A percentile compares a stretch with the other conserved stretches of the same genome.
phyloP scores from a whole-genome alignment of 2,888 invertebrate species.

The Reticulitermes lucifugus region DNA sequence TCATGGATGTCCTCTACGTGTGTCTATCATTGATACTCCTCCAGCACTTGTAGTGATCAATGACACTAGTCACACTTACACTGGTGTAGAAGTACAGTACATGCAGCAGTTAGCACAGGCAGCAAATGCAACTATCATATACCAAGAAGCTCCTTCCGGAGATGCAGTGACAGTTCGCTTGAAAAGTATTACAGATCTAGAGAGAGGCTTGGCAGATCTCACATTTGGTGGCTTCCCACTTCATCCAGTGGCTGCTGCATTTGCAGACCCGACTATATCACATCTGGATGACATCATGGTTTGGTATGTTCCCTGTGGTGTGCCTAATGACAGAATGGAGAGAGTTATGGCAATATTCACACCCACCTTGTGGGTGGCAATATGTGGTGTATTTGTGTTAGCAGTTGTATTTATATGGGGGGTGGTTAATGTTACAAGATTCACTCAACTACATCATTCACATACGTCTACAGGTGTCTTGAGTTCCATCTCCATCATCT shows the following conservation, averaged over 20 bases:
- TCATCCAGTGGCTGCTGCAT: background rate
- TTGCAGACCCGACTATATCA: background rate
- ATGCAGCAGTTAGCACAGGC: background rate
- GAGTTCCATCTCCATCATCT: background rate
- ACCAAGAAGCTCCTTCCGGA: background rate
- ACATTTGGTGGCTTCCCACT: background rate
- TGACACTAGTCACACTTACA: background rate
- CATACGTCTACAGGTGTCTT: background rate
- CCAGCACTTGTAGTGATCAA: background rate
- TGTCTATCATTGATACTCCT: background rate
- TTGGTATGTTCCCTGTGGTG: background rate
- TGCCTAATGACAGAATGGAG: background rate
- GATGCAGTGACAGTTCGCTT: background rate
- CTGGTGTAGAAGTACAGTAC: background rate
- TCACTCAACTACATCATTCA: background rate
- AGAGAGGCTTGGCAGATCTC: background rate
- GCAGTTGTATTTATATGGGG: background rate
- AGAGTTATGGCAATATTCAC: background rate
- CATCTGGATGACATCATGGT: background rate
- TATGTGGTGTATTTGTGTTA: background rate
- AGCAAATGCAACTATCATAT: background rate
- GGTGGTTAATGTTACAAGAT: too few relatives aligned
- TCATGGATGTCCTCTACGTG: background rate
- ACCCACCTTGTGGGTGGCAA: background rate
- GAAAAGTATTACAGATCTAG: background rate